Evolutionary conservation across 1,140 invertebrate genomes (phyloP), one percentile per base, ranked within the genome.

Genomic region (Caenorhabditis brenneri): DNA sequence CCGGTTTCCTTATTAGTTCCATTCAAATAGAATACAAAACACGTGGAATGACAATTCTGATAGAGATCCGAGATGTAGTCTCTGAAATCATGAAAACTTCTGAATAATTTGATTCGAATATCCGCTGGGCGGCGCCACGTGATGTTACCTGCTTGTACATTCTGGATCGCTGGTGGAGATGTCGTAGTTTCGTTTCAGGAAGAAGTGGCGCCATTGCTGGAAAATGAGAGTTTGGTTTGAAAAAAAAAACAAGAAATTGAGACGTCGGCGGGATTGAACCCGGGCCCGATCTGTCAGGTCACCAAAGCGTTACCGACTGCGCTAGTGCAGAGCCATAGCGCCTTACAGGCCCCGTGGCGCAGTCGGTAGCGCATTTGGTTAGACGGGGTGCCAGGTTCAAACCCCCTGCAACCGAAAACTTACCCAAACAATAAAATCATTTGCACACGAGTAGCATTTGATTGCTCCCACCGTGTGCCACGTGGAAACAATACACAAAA

Each of bases 171-270:
- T 82, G 6, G 80, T 80, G 22, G 87, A 78, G 12, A 88, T 58
- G 42, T 84, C 87, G 81, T 88, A 88, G 81, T 88, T 88, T 51
- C 88, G 69, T 82, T 89, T 89, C 22, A 88, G 79, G 60, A 88
- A 88, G 79, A 88, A 89, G 80, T 88, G 88, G n/a, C 88, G 79
- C 88, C 88, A 88, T 81, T 88, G 89, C 88, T 89, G 81, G 81
- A 88, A 46, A 24, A 7, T 33, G 0, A 51, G 48, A 51, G 19
- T 12, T 74, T 82, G 6, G 16, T 16, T 46, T 82, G 12, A 1
- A 46, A 82, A 80, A n/a, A 83, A n/a, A n/a, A n/a, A n/a, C n/a
- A n/a, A n/a, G n/a, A n/a, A n/a, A n/a, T n/a, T n/a, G n/a, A n/a
- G n/a, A n/a, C n/a, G n/a, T n/a, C n/a, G n/a, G n/a, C n/a, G n/a